Percentiles rank a stretch among this genome's conserved stretches.
Evolutionary conservation across 2,888 invertebrate species (phyloP).

Genomic region (Synergus laeviventris): DNA sequence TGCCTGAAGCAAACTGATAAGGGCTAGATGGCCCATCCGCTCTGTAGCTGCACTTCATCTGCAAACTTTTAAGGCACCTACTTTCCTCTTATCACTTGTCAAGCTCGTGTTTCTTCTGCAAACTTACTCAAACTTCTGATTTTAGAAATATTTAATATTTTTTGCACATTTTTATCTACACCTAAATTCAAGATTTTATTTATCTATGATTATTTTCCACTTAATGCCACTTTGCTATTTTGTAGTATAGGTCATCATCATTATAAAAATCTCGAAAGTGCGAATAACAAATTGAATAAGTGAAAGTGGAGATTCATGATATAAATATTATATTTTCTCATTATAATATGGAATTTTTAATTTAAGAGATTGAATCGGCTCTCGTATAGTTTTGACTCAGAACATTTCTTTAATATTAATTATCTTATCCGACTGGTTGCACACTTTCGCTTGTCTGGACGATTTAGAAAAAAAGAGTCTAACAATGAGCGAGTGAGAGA

Average conservation of each 20-base stretch:
- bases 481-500: neutral
- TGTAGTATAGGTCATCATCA: neutral
- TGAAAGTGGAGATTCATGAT: slow-evolving; percentile 16
- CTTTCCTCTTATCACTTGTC: neutral
- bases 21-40: slow-evolving; percentile 17
- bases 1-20: slow-evolving; percentile 22
- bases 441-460: slow-evolving; percentile 21
- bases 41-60: neutral
- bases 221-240: neutral
- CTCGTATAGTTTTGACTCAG: neutral
- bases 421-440: neutral
- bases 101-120: neutral
- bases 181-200: too few relatives aligned
- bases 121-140: neutral
- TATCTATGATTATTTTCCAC: neutral
- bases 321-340: slow-evolving; percentile 9
- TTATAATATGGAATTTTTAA: slow-evolving; percentile 7
- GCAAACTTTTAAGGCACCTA: neutral
- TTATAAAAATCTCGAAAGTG: neutral
- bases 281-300: slow-evolving; percentile 25
- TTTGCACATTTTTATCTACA: neutral
- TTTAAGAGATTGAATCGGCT: slow-evolving; percentile 7
- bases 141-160: neutral
- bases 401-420: slow-evolving; percentile 14
- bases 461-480: neutral